phyloP scores from a whole-genome alignment of 2,888 invertebrate genomes.

The Sceliomorpha sp. region DNA sequence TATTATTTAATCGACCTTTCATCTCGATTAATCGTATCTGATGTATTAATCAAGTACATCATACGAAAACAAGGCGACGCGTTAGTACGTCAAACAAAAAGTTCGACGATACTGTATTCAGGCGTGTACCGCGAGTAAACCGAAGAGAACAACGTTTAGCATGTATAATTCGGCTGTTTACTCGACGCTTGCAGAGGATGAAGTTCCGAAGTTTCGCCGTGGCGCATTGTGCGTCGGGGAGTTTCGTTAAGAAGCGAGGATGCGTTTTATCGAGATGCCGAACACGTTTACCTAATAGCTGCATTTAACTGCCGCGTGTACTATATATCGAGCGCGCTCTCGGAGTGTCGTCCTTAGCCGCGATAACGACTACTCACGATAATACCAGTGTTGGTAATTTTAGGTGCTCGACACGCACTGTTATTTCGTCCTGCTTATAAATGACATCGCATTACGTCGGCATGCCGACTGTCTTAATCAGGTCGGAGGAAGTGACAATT shows the following conservation, averaged over 20 bases:
- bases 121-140: conserved; percentile 22
- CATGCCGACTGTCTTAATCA: conserved; percentile 22
- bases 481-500: conserved; percentile 15
- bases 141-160: conserved; percentile 34
- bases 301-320: conserved; percentile 56
- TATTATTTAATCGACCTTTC: no score
- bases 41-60: no score
- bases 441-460: conserved; percentile 54
- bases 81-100: conserved; percentile 1
- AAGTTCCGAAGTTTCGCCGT: conserved; percentile 43
- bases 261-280: conserved; percentile 53
- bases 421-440: conserved; percentile 56
- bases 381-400: conserved; percentile 56
- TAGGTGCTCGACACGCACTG: conserved; percentile 51
- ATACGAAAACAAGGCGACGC: neutral
- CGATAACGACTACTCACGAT: conserved; percentile 55
- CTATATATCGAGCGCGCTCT: conserved; percentile 52
- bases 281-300: conserved; percentile 55
- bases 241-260: conserved; percentile 51
- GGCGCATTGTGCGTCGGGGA: conserved; percentile 19
- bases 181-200: conserved; percentile 28
- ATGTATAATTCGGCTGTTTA: conserved; percentile 45
- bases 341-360: conserved; percentile 46
- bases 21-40: no score
- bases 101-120: conserved; percentile 15